A percentile compares a stretch with the other conserved stretches of the same genome.
These are phyloP conservation scores for Epinotia brunnichana DNA, from an alignment of 2,888 invertebrate genomes.

Conservation along the genomic window DNA sequence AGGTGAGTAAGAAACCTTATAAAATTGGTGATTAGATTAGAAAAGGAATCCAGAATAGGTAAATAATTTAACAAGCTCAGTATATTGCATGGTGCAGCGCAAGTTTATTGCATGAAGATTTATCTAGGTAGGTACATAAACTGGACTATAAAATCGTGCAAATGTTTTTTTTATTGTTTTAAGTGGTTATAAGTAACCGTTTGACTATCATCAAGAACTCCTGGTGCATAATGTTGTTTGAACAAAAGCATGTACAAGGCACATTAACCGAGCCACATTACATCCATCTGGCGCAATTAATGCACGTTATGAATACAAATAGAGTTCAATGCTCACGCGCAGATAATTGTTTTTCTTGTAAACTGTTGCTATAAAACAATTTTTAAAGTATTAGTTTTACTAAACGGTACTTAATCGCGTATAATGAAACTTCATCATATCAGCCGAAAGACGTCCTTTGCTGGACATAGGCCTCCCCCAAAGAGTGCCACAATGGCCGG, in stretches of 20 bases:
- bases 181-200: too few relatives aligned
- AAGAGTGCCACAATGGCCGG: too few relatives aligned
- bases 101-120: too few relatives aligned
- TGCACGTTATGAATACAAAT: conserved; percentile 20
- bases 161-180: not conserved
- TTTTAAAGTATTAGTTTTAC: not conserved
- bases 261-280: conserved; percentile 10
- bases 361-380: conserved; percentile 21
- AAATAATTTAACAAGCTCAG: too few relatives aligned
- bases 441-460: too few relatives aligned
- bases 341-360: conserved; percentile 22
- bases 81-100: too few relatives aligned
- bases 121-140: not conserved
- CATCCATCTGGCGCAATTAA: conserved; percentile 24
- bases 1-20: too few relatives aligned
- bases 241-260: conserved; percentile 7
- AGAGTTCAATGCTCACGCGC: conserved; percentile 16
- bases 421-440: too few relatives aligned
- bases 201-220: not conserved
- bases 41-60: too few relatives aligned
- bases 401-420: too few relatives aligned
- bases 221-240: conserved; percentile 16
- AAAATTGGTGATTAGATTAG: too few relatives aligned
- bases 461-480: too few relatives aligned
- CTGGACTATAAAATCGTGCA: not conserved